phyloP scores from a whole-genome alignment of 2,113 vertebrate genomes.

The Daboia siamensis region DNA sequence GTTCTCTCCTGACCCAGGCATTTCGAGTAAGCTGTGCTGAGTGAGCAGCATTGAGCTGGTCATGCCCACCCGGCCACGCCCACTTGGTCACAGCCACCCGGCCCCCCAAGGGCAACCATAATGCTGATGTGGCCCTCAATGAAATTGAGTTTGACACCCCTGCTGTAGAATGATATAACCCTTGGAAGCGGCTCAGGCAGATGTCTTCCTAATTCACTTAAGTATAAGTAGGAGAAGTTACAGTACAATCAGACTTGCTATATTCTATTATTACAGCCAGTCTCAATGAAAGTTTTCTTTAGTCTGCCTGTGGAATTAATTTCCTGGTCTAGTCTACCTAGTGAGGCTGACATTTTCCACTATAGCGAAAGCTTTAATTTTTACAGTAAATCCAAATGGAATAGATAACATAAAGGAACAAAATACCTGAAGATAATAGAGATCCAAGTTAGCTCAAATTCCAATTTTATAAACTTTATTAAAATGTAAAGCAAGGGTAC shows the following conservation, averaged over 20 bases:
- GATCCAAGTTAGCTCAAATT: background rate
- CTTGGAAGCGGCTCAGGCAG: background rate
- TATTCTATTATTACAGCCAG: background rate
- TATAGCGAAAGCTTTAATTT: background rate
- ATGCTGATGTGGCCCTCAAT: too few species aligned
- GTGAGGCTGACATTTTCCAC: background rate
- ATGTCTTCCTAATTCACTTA: background rate
- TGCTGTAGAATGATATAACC: background rate
- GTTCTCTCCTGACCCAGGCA: too few species aligned
- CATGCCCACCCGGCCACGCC: too few species aligned
- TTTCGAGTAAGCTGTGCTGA: too few species aligned
- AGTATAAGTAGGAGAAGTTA: background rate
- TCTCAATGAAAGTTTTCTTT: background rate
- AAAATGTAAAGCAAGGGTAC: background rate
- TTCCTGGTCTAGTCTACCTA: background rate
- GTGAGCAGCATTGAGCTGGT: too few species aligned
- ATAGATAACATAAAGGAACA: background rate
- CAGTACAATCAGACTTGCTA: background rate
- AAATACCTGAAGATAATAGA: background rate
- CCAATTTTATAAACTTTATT: background rate
- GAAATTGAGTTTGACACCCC: too few species aligned
- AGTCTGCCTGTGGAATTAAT: background rate
- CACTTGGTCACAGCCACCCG: too few species aligned
- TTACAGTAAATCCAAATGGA: background rate
- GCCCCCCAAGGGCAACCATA: too few species aligned